phyloP scores from a whole-genome alignment of 2,797 vertebrate species.

The Tapera naevia region DNA sequence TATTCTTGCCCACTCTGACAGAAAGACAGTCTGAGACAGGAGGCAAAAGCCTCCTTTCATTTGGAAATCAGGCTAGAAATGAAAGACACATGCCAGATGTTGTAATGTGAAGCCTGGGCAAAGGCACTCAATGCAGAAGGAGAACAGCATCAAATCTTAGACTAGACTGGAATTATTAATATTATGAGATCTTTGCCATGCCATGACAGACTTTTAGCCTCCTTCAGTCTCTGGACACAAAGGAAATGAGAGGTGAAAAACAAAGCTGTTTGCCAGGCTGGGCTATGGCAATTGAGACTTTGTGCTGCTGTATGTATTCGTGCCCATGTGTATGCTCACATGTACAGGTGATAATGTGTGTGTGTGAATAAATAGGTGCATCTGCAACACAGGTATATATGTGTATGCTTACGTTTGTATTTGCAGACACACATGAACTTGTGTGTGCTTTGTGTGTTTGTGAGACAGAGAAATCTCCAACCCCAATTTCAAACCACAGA shows the following conservation, averaged over 20 bases:
- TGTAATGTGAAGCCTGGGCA: neutral
- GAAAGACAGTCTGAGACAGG: neutral
- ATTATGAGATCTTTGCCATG: neutral
- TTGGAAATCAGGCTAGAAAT: neutral
- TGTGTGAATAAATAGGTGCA: neutral
- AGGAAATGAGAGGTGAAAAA: neutral
- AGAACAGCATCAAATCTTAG: neutral
- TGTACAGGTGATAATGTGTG: rapidly evolving
- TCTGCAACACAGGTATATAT: neutral
- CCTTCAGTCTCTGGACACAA: neutral
- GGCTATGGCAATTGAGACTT: neutral
- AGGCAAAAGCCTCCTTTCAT: neutral
- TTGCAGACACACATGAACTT: neutral
- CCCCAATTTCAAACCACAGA: neutral
- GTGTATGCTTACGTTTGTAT: neutral
- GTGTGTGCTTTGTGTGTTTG: neutral
- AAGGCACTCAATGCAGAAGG: neutral
- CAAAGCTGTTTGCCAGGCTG: neutral
- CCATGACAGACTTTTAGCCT: neutral
- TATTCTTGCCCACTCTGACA: neutral
- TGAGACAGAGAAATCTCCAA: neutral
- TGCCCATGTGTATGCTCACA: neutral
- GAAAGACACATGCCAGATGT: neutral
- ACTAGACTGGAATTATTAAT: neutral
- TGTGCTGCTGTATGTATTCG: neutral